Evolutionary conservation across 2,797 vertebrate species (phyloP).

Genomic region (Periophthalmus magnuspinnatus): DNA sequence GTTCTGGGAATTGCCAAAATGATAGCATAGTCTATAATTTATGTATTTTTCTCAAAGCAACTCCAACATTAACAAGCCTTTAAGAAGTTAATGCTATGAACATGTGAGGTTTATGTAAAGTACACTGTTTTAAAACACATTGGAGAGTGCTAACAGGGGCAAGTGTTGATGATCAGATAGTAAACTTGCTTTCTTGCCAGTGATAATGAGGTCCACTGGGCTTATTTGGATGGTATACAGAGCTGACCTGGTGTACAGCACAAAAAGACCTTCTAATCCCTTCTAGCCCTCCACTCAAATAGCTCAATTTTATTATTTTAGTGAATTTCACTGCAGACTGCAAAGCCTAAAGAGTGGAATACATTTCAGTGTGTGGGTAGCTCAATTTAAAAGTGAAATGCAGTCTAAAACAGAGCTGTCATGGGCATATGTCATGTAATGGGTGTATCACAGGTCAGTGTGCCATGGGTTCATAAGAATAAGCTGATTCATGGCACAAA

Average conservation of each 20-base stretch:
- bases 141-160: slow-evolving; percentile 33
- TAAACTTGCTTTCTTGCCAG: slow-evolving; percentile 34
- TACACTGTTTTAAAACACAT: slow-evolving; percentile 21
- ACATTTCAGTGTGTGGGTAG: neutral
- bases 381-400: slow-evolving; percentile 2
- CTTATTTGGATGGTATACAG: slow-evolving; percentile 44
- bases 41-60: slow-evolving; percentile 50
- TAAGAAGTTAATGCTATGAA: neutral
- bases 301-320: slow-evolving; percentile 3
- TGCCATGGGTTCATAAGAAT: neutral
- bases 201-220: slow-evolving; percentile 67
- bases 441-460: neutral
- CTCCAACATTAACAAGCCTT: slow-evolving; percentile 23
- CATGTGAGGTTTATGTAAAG: neutral
- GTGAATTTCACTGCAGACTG: slow-evolving; percentile 1
- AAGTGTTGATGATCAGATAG: slow-evolving; percentile 52
- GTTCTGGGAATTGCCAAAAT: slow-evolving; percentile 48
- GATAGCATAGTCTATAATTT: slow-evolving; percentile 47
- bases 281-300: slow-evolving; percentile 14
- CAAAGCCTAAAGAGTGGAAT: slow-evolving; percentile 4
- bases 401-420: neutral
- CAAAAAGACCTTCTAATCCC: slow-evolving; percentile 28
- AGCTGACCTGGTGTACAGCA: slow-evolving; percentile 28
- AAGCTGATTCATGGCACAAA: slow-evolving; percentile 18
- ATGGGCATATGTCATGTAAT: neutral